Conservation (phyloP, 2,797 vertebrate genomes). For the Agapornis canus region DNA sequence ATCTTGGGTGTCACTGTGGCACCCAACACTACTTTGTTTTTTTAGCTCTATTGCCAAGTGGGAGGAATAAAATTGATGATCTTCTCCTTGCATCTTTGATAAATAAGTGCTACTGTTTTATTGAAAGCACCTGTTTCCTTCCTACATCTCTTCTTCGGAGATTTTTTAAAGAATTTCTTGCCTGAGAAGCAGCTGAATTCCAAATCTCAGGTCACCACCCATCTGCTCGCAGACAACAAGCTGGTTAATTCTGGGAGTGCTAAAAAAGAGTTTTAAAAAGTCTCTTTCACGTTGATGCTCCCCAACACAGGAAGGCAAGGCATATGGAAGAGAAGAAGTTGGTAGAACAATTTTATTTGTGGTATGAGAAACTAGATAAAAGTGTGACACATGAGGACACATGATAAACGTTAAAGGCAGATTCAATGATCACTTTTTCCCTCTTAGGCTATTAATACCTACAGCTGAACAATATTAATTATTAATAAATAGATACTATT, state of each 20-base stretch:
- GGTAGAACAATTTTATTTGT: constrained; percentile 17
- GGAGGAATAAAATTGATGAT: constrained; percentile 43
- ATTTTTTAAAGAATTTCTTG: constrained; percentile 17
- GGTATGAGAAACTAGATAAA: constrained; percentile 6
- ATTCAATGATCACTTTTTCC: not conserved
- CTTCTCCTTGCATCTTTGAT: constrained; percentile 7
- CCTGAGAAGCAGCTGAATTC: constrained; percentile 44
- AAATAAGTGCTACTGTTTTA: constrained; percentile 37
- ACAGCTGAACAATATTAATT: not conserved
- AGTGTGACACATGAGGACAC: constrained; percentile 14
- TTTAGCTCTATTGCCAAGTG: not conserved
- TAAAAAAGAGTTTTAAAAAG: constrained; percentile 45
- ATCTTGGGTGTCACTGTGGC: not conserved
- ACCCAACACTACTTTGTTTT: not conserved
- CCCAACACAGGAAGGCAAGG: constrained; percentile 24
- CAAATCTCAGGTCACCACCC: constrained; percentile 54
- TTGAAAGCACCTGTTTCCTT: constrained; percentile 40
- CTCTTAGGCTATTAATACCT: not conserved
- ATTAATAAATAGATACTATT: not conserved
- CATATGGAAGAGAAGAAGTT: constrained; percentile 43
- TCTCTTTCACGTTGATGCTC: constrained; percentile 39
- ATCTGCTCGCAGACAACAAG: constrained; percentile 53
- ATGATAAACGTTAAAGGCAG: not conserved
- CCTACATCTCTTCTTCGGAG: constrained; percentile 27
- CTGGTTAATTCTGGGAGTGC: constrained; percentile 47